phyloP scores from a whole-genome alignment of 2,888 invertebrate genomes.

The Agrochola macilenta region DNA sequence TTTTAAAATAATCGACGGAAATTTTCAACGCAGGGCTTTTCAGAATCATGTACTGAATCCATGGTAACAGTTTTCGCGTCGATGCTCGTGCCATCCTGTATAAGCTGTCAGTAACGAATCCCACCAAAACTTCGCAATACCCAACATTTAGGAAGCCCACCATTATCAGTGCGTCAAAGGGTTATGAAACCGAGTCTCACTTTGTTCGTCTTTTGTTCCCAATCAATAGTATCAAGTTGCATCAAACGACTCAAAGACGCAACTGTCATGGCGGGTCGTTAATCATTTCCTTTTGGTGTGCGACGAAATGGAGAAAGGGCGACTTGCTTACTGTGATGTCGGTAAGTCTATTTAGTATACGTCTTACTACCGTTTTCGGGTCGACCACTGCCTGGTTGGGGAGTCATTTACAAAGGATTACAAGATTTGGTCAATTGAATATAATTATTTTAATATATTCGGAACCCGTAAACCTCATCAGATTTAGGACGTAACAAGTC shows the following conservation, averaged over 20 bases:
- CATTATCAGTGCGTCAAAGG: constrained; percentile 44
- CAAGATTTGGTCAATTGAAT: background rate
- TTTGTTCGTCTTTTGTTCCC: constrained; percentile 71
- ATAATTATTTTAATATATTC: background rate
- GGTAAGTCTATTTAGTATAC: constrained; percentile 39
- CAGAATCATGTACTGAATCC: too few relatives aligned
- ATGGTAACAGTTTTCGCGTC: too few relatives aligned
- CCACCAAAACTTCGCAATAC: constrained; percentile 1
- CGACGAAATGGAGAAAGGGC: constrained; percentile 32
- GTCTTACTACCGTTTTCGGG: constrained; percentile 10
- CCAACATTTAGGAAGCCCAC: constrained; percentile 17
- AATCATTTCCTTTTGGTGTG: constrained; percentile 77
- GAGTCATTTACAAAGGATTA: constrained; percentile 10
- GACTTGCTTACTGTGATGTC: constrained; percentile 12
- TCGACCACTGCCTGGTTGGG: background rate
- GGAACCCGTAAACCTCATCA: too few relatives aligned
- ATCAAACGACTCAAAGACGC: constrained; percentile 70
- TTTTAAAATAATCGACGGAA: too few relatives aligned
- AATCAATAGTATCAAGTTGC: constrained; percentile 81
- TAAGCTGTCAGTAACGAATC: constrained; percentile 3
- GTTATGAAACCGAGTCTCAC: constrained; percentile 34
- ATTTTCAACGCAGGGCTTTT: too few relatives aligned
- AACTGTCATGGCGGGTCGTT: constrained; percentile 79
- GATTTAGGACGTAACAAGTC: background rate
- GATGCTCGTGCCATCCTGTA: too few relatives aligned